Evolutionary conservation across 2,797 vertebrate species (phyloP).

Genomic region (Telmatherina bonti): DNA sequence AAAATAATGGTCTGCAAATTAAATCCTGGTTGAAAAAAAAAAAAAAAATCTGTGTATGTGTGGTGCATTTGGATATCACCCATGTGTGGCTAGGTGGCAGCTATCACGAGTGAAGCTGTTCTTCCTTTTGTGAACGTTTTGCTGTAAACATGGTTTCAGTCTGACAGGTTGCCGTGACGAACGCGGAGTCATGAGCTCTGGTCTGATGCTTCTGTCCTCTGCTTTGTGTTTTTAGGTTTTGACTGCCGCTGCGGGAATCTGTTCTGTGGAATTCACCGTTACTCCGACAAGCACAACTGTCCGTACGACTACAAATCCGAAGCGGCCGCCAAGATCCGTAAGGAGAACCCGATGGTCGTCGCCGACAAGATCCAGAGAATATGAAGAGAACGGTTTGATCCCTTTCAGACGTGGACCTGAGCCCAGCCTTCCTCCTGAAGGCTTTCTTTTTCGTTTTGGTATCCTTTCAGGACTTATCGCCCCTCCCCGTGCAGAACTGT

Average conservation of each 20-base stretch:
- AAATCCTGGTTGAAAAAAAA: too few species aligned
- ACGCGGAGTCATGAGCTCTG: too few species aligned
- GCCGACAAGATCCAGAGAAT: slow-evolving; percentile 95
- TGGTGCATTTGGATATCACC: too few species aligned
- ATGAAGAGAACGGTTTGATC: slow-evolving; percentile 76
- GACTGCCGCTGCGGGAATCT: slow-evolving; percentile 92
- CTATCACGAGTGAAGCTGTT: too few species aligned
- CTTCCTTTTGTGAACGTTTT: too few species aligned
- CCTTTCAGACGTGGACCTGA: slow-evolving; percentile 59
- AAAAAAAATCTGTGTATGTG: too few species aligned
- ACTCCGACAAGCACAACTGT: slow-evolving; percentile 91
- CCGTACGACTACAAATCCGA: slow-evolving; percentile 92
- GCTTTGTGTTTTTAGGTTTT: slow-evolving; percentile 79
- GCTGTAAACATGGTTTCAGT: too few species aligned
- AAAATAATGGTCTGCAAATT: too few species aligned
- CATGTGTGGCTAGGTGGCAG: too few species aligned
- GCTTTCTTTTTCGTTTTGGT: slow-evolving; percentile 17
- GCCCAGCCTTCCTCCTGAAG: slow-evolving; percentile 51
- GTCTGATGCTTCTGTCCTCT: slow-evolving; percentile 4
- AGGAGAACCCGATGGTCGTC: slow-evolving; percentile 90
- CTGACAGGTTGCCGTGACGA: too few species aligned
- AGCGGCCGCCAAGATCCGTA: slow-evolving; percentile 90
- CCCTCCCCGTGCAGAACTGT: slow-evolving; percentile 67
- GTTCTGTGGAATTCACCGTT: slow-evolving; percentile 91
- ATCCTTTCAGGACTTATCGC: slow-evolving; percentile 32